phyloP scores from a whole-genome alignment of 2,888 invertebrate genomes.

The Melanostoma scalare region DNA sequence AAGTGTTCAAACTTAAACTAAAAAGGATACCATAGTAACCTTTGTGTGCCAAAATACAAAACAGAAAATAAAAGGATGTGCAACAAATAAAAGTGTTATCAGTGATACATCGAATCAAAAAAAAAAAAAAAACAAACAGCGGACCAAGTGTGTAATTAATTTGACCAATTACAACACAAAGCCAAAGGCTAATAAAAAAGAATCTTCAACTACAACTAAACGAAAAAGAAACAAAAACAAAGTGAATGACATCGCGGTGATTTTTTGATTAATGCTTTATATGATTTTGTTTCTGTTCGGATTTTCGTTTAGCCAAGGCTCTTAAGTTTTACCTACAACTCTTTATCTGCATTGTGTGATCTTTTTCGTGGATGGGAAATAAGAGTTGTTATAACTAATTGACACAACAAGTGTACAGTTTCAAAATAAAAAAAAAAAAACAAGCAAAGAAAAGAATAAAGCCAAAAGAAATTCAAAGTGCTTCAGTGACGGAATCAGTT shows the following conservation, averaged over 20 bases:
- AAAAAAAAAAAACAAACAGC: conserved; percentile 18
- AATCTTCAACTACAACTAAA: conserved; percentile 23
- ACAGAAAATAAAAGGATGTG: conserved; percentile 46
- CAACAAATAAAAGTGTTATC: conserved; percentile 49
- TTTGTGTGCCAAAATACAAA: conserved; percentile 32
- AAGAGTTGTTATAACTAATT: conserved; percentile 50
- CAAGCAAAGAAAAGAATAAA: neutral
- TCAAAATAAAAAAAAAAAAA: conserved; percentile 9
- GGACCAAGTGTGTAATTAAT: conserved; percentile 63
- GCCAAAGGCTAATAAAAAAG: conserved; percentile 47
- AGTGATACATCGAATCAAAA: conserved; percentile 54
- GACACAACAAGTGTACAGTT: conserved; percentile 58
- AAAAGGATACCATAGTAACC: conserved; percentile 46
- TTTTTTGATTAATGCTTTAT: conserved; percentile 57
- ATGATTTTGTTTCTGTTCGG: conserved; percentile 34
- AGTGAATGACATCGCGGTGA: conserved; percentile 54
- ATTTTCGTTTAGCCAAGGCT: conserved; percentile 47
- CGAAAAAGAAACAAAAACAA: conserved; percentile 14
- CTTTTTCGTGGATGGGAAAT: conserved; percentile 34
- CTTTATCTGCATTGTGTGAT: conserved; percentile 48
- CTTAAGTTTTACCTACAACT: conserved; percentile 14
- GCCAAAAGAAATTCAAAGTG: conserved; percentile 16
- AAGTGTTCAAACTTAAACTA: conserved; percentile 37
- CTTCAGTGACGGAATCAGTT: conserved; percentile 48
- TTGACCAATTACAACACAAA: conserved; percentile 58